phyloP scores from a whole-genome alignment of 2,113 vertebrate genomes.

The Cyanoliseus patagonus region DNA sequence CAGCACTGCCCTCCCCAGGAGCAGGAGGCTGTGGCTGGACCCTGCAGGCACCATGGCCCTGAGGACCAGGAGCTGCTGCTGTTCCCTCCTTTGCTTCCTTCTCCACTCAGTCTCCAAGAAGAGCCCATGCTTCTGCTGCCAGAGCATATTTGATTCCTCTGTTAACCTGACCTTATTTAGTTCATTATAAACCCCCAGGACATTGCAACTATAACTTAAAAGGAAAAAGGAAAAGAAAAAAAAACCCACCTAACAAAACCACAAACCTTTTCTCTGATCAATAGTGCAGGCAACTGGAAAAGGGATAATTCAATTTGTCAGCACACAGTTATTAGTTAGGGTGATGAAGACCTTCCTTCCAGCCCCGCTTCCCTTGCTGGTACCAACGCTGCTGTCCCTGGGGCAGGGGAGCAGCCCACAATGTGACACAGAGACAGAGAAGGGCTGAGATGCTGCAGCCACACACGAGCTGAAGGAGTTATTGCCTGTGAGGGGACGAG shows the following conservation, averaged over 20 bases:
- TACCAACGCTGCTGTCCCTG: rapidly evolving
- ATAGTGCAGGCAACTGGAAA: slow-evolving; percentile 51
- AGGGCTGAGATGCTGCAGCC: neutral
- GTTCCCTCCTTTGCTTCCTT: neutral
- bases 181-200: slow-evolving; percentile 31
- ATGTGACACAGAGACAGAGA: neutral
- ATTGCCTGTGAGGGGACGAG: neutral
- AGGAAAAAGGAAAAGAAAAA: neutral
- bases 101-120: neutral
- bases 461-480: neutral
- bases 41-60: neutral
- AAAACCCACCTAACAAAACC: slow-evolving; percentile 31
- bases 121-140: slow-evolving; percentile 51
- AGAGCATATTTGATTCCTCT: slow-evolving; percentile 48
- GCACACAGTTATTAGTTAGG: slow-evolving; percentile 59
- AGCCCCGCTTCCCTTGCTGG: rapidly evolving
- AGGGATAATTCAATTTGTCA: slow-evolving; percentile 67
- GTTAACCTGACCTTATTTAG: slow-evolving; percentile 51
- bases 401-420: neutral
- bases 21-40: neutral
- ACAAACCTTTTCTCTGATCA: slow-evolving; percentile 38
- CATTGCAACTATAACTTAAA: slow-evolving; percentile 33
- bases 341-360: slow-evolving; percentile 53
- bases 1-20: neutral
- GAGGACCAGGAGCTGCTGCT: neutral